Evolutionary conservation across 2,888 invertebrate species (phyloP).

Genomic region (Glaucopsyche alexis): DNA sequence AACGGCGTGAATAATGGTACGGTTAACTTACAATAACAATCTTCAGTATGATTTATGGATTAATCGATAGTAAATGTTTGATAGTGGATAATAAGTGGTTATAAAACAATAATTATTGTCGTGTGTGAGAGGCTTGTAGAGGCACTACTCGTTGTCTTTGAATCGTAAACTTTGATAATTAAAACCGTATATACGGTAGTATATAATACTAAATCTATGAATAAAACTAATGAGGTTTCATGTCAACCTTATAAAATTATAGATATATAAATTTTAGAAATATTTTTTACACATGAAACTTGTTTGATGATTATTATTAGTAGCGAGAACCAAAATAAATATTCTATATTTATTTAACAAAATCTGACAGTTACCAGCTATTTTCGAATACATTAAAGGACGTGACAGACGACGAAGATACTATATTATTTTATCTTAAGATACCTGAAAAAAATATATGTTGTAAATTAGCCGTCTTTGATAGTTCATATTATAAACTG

Average conservation of each 20-base stretch:
- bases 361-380: too few relatives aligned
- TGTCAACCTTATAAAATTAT: neutral
- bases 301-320: neutral
- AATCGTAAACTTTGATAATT: neutral
- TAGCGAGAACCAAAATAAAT: neutral
- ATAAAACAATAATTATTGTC: constrained; percentile 3
- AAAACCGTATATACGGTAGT: too few relatives aligned
- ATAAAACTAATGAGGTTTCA: neutral
- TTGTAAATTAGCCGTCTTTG: too few relatives aligned
- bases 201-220: too few relatives aligned
- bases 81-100: constrained; percentile 15
- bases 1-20: constrained; percentile 5
- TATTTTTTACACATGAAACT: neutral
- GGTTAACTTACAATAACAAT: neutral
- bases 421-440: too few relatives aligned
- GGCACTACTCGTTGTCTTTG: neutral
- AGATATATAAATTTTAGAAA: neutral
- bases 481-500: too few relatives aligned
- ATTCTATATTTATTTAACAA: neutral
- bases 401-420: too few relatives aligned
- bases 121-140: neutral
- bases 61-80: constrained; percentile 7
- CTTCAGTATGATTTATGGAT: constrained; percentile 1
- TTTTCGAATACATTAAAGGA: too few relatives aligned
- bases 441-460: too few relatives aligned